phyloP scores from a whole-genome alignment of 1,140 invertebrate genomes.

The Gryon sp. region DNA sequence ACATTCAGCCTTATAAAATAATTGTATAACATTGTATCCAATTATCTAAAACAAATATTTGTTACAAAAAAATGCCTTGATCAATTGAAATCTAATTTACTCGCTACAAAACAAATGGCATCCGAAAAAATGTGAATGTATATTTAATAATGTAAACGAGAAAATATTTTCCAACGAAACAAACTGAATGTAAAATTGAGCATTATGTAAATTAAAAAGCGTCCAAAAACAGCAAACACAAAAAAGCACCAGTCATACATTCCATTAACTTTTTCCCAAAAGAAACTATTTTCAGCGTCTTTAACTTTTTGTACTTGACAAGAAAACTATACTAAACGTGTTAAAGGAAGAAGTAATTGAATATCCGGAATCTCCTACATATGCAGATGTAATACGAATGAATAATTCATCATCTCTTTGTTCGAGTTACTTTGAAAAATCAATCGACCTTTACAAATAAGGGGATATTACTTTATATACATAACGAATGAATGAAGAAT shows the following conservation, averaged over 20 bases:
- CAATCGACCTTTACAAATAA: constrained; percentile 53
- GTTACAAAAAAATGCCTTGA: too few relatives aligned
- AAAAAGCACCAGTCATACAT: neutral
- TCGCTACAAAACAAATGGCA: too few relatives aligned
- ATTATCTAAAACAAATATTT: too few relatives aligned
- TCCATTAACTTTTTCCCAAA: neutral
- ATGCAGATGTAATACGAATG: constrained; percentile 38
- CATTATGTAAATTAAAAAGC: too few relatives aligned
- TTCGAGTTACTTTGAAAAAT: constrained; percentile 43
- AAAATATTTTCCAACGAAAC: too few relatives aligned
- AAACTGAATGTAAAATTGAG: too few relatives aligned
- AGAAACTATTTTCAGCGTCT: neutral
- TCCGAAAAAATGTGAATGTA: too few relatives aligned
- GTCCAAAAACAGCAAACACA: too few relatives aligned
- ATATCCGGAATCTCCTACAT: constrained; percentile 40
- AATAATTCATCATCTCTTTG: constrained; percentile 37
- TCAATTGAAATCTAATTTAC: too few relatives aligned
- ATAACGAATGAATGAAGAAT: constrained; percentile 20
- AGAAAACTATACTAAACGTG: constrained; percentile 8
- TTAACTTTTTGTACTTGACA: constrained; percentile 1
- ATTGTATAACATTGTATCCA: too few relatives aligned
- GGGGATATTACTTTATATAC: constrained; percentile 42
- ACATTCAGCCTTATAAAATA: too few relatives aligned
- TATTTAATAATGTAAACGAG: too few relatives aligned
- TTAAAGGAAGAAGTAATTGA: constrained; percentile 36